Evolutionary conservation across 1,140 invertebrate genomes (phyloP).

Genomic region (Panagrolaimus sp.): DNA sequence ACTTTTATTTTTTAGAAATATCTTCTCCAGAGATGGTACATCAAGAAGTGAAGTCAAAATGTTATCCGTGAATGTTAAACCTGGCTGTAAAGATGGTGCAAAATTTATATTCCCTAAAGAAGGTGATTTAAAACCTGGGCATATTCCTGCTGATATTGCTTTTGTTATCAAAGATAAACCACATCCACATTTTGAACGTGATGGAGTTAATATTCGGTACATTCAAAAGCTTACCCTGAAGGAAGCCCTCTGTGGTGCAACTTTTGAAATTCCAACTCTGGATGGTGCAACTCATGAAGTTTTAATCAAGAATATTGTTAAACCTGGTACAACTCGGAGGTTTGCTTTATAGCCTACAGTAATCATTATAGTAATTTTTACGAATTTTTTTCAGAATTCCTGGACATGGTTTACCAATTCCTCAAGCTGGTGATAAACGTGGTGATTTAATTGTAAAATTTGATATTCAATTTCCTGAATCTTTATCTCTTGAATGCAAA

Average conservation of each 20-base stretch:
- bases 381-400: slow-evolving; percentile 66
- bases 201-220: slow-evolving; percentile 80
- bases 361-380: slow-evolving; percentile 1
- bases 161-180: slow-evolving; percentile 97
- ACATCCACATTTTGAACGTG: slow-evolving; percentile 86
- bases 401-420: slow-evolving; percentile 85
- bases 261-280: slow-evolving; percentile 84
- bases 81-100: slow-evolving; percentile 97
- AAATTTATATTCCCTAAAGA: slow-evolving; percentile 98
- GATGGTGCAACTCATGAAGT: slow-evolving; percentile 76
- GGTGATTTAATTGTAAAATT: slow-evolving; percentile 92
- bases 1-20: slow-evolving; percentile 32
- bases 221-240: slow-evolving; percentile 81
- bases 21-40: slow-evolving; percentile 70
- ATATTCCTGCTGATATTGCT: slow-evolving; percentile 96
- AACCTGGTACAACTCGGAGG: slow-evolving; percentile 80
- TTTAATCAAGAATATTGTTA: slow-evolving; percentile 80
- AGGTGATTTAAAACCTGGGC: slow-evolving; percentile 88
- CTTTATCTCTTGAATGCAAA: slow-evolving; percentile 73
- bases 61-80: slow-evolving; percentile 92
- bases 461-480: slow-evolving; percentile 91
- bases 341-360: slow-evolving; percentile 7
- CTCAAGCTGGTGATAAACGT: slow-evolving; percentile 81
- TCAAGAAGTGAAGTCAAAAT: slow-evolving; percentile 90
- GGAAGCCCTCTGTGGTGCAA: slow-evolving; percentile 66